Percentiles rank a stretch among this genome's conserved stretches.
Evolutionary conservation across 2,888 invertebrate species (phyloP).

Genomic region (Phortica okadai): DNA sequence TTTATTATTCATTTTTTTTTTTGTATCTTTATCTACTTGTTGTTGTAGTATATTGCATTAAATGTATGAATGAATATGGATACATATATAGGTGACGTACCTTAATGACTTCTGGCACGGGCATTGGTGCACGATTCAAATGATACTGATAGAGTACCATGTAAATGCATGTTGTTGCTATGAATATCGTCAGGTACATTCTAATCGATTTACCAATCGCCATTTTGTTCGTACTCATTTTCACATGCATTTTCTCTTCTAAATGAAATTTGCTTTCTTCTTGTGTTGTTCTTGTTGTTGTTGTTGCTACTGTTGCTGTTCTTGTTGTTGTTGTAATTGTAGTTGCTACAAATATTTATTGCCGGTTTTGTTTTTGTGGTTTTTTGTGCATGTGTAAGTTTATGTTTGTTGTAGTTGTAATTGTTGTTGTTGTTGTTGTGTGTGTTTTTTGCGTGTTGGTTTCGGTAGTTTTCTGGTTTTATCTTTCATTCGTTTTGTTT

Average conservation of each 20-base stretch:
- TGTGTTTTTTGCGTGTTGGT: slow-evolving; percentile 36
- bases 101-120: slow-evolving; percentile 72
- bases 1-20: too few species aligned
- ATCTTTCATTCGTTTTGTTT: slow-evolving; percentile 34
- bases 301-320: background rate
- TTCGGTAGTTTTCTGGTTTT: slow-evolving; percentile 35
- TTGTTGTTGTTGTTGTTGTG: slow-evolving; percentile 23
- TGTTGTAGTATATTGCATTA: too few species aligned
- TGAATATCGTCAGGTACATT: slow-evolving; percentile 82
- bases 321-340: slow-evolving; percentile 13
- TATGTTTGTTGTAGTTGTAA: slow-evolving; percentile 10
- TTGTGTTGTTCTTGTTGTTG: background rate
- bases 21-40: too few species aligned
- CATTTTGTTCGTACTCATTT: slow-evolving; percentile 59
- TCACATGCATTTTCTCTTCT: slow-evolving; percentile 24
- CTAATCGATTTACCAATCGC: slow-evolving; percentile 79
- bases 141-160: slow-evolving; percentile 81
- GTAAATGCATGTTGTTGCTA: slow-evolving; percentile 80
- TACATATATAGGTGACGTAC: slow-evolving; percentile 55
- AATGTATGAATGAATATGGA: background rate
- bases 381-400: slow-evolving; percentile 22
- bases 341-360: background rate
- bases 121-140: slow-evolving; percentile 78
- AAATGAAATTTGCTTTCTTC: background rate
- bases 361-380: background rate